Percentiles rank a stretch among this genome's conserved stretches.
Evolutionary conservation across 2,113 vertebrate species (phyloP).

Genomic region (Speoplatyrhinus poulsoni): DNA sequence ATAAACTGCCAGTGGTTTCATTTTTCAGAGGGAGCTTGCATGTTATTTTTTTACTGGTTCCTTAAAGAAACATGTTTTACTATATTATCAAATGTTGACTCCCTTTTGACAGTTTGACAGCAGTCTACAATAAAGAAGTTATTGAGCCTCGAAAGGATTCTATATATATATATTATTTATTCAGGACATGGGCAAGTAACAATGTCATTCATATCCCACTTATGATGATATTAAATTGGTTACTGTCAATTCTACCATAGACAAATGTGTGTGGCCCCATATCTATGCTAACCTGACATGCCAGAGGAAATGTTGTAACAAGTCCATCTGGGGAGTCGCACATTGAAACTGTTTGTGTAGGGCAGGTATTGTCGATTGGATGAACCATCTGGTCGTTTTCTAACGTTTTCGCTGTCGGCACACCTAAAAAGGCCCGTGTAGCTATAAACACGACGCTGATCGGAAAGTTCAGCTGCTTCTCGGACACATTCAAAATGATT

Average conservation of each 20-base stretch:
- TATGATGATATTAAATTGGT: conserved; percentile 49
- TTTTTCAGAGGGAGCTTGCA: conserved; percentile 31
- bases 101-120: conserved; percentile 58
- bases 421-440: too few relatives aligned
- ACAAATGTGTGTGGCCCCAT: conserved; percentile 4
- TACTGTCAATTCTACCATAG: conserved; percentile 18
- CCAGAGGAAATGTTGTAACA: too few relatives aligned
- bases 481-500: too few relatives aligned
- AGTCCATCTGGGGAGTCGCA: too few relatives aligned
- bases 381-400: too few relatives aligned
- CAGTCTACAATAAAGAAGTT: conserved; percentile 50
- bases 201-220: conserved; percentile 28
- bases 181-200: conserved; percentile 14
- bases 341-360: too few relatives aligned
- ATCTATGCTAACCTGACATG: neutral
- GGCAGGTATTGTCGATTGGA: too few relatives aligned
- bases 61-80: conserved; percentile 21
- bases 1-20: conserved; percentile 36
- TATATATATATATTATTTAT: conserved; percentile 34
- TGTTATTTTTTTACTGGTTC: neutral
- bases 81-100: conserved; percentile 46
- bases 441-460: too few relatives aligned
- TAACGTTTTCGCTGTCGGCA: too few relatives aligned
- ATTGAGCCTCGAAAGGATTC: conserved; percentile 44
- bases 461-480: too few relatives aligned